These are phyloP conservation scores for Cyaniris semiargus DNA, from an alignment of 2,888 invertebrate genomes.

Conservation along the genomic window DNA sequence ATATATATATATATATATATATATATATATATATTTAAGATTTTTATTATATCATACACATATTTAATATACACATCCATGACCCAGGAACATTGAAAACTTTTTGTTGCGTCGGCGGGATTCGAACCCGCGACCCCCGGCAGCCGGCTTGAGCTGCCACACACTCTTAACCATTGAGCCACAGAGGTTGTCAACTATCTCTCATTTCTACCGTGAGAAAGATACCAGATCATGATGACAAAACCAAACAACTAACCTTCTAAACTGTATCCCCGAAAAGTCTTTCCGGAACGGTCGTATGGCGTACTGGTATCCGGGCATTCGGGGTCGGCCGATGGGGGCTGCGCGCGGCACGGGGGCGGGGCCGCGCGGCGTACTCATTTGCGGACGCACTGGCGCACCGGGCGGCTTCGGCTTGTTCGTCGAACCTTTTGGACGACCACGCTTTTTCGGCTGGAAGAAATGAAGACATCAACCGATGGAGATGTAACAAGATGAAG, in stretches of 20 bases:
- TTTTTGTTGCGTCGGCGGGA: too few relatives aligned
- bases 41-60: too few relatives aligned
- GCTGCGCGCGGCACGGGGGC: constrained; percentile 42
- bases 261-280: constrained; percentile 76
- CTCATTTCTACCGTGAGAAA: too few relatives aligned
- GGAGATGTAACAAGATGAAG: neutral
- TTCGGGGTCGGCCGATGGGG: constrained; percentile 58
- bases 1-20: too few relatives aligned
- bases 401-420: constrained; percentile 58
- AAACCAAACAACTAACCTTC: constrained; percentile 53
- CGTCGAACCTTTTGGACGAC: constrained; percentile 76
- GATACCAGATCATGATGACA: too few relatives aligned
- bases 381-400: constrained; percentile 38
- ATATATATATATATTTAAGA: too few relatives aligned
- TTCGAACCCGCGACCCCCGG: too few relatives aligned
- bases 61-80: too few relatives aligned
- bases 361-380: constrained; percentile 42
- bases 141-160: too few relatives aligned
- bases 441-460: constrained; percentile 72
- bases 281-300: constrained; percentile 73
- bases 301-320: constrained; percentile 69
- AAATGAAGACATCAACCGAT: neutral
- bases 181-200: too few relatives aligned
- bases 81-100: too few relatives aligned
- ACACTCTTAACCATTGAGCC: too few relatives aligned